phyloP scores from a whole-genome alignment of 2,797 vertebrate species.

The Coregonus sp. region DNA sequence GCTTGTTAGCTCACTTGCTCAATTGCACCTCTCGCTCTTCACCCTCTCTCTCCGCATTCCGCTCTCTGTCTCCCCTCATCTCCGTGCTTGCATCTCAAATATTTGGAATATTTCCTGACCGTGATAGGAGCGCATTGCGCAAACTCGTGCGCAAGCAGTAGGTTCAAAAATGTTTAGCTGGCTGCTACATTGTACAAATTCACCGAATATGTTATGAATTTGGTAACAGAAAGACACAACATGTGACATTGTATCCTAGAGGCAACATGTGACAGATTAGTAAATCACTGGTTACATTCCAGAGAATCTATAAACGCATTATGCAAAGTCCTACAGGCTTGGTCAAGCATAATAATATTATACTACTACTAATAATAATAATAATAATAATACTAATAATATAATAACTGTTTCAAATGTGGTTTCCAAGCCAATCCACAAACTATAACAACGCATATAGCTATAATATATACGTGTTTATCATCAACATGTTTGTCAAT shows the following conservation, averaged over 20 bases:
- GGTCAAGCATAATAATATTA: too few species aligned
- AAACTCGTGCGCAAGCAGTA: conserved; percentile 25
- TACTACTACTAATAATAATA: too few species aligned
- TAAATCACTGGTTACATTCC: too few species aligned
- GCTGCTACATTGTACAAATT: too few species aligned
- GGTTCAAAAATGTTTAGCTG: too few species aligned
- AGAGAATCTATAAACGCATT: too few species aligned
- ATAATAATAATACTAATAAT: too few species aligned
- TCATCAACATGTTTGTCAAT: background rate
- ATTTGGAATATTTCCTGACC: conserved; percentile 83
- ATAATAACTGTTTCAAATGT: background rate
- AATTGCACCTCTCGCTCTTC: conserved; percentile 49
- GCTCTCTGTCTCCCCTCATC: conserved; percentile 37
- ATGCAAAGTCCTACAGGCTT: too few species aligned
- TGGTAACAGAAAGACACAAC: too few species aligned
- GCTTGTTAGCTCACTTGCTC: conserved; percentile 43
- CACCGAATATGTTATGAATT: too few species aligned
- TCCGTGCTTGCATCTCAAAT: conserved; percentile 74
- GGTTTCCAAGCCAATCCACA: background rate
- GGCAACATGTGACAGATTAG: too few species aligned
- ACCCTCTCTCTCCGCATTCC: background rate
- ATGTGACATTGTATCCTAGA: too few species aligned
- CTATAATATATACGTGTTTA: background rate
- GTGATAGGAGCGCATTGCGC: conserved; percentile 63
- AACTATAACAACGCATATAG: background rate